Evolutionary conservation across 2,113 vertebrate genomes (phyloP), one percentile per base, ranked within the genome.

Genomic region (Nerophis ophidion): DNA sequence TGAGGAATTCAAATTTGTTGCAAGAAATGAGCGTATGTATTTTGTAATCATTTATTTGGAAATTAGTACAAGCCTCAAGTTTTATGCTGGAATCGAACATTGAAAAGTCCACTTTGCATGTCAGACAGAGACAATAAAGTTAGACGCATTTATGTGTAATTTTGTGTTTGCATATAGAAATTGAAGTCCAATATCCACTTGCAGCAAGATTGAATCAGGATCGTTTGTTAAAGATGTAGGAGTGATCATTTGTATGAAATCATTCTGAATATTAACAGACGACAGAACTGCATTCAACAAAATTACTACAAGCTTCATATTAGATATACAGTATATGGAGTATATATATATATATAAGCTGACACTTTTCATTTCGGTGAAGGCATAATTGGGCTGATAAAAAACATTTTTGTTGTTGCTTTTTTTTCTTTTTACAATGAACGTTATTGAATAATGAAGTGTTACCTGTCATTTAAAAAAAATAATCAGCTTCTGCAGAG

Each of bases 391-490:
- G 72, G 68, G 63, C 53, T 71, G 66, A 71, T 58, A 76, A 77
- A 84, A 79, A 34, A 61, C 10, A 42, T 71, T 82, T 85, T 74
- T 59, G 74, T 80, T 53, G 26, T 26, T 26, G 26, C 26, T 3
- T 7, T 72, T 80, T 10, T 35, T 35, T 54, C 16, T 5, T n/a
- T n/a, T 17, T 6, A 11, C 76, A 77, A 81, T 75, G 75, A 72
- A 80, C 45, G 17, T 61, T 54, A 64, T 49, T 71, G 50, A 78
- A 83, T 83, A 83, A 84, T 67, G 70, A 86, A 79, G 68, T 70
- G 75, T 71, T 83, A 83, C 77, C 79, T 77, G 81, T 79, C 79
- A 80, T 75, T 80, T 66, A 71, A 65, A 74, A 71, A 65, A 74
- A 86, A 80, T 71, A 86, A 70, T 76, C 64, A 64, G 63, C 61